Evolutionary conservation across 2,113 vertebrate genomes (phyloP), one percentile per base, ranked within the genome.

Genomic region (Xiphophorus hellerii): DNA sequence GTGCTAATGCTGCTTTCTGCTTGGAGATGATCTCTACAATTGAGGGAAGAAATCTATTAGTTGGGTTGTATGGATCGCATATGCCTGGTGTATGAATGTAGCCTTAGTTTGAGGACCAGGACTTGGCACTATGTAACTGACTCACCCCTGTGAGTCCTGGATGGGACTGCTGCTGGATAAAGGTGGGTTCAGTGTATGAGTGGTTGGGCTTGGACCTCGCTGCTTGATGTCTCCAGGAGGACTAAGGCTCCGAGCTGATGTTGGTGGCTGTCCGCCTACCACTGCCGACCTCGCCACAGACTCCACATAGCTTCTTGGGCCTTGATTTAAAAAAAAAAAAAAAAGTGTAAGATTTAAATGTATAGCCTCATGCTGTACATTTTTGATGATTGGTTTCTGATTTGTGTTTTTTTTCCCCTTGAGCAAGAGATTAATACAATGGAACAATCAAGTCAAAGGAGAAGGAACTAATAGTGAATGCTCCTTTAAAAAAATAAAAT

Each of bases 91-190:
- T 37, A 37, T 37, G 35, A 37, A 37, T 37, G 35, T 37, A 37
- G 35, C 35, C 10, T 20, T 3, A 27, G 29, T 62, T 11, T 48
- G 8, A 44, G 37, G 0, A 54, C 25, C 62, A 68, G 66, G 8
- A 17, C 17, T 48, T 48, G 17, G 66, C 17, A 54, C 4, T 1
- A 2, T 17, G 44, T 74, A 29, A 35, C n/a, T 14, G 17, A 71
- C 94, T 95, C 87, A 99, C 98, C 96, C 94, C 4, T 94, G 96
- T 27, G 94, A 88, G 2, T 89, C 95, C 90, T 96, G 96, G 85
- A 98, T 95, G 68, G 97, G 96, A 80, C 97, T 99, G 94, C 97
- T 98, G 86, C 96, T 97, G 71, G 97, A 97, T 72, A 98, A 67
- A 0, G 96, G 97, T 8, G 93, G 69, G 3, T 93, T 92, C 77